Evolutionary conservation across 2,797 vertebrate species (phyloP).

Genomic region (Orientallactaga sibirica): DNA sequence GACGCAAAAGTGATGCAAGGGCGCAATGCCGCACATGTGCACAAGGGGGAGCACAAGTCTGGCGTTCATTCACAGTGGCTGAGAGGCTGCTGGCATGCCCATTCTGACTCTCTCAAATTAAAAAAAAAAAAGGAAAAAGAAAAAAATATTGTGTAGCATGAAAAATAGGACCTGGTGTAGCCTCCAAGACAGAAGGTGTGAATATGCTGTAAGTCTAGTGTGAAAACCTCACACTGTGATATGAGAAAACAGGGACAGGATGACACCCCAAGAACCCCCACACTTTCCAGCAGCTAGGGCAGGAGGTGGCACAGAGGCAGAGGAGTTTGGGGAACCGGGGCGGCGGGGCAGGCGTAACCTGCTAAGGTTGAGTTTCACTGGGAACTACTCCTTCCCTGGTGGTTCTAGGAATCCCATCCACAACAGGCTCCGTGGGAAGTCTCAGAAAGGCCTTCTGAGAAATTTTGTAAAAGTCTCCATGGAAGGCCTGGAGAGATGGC

Average conservation of each 20-base stretch:
- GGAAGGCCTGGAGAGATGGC: no score
- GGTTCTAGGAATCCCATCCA: background rate
- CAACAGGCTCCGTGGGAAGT: background rate
- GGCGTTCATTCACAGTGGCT: no score
- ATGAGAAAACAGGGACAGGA: background rate
- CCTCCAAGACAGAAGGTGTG: background rate
- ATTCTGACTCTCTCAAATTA: background rate
- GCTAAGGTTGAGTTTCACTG: no score
- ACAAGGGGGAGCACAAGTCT: no score
- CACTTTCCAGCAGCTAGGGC: accelerated
- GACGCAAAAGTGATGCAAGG: no score
- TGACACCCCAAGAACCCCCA: background rate
- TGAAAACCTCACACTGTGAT: background rate
- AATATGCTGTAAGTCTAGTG: accelerated
- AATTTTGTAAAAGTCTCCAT: no score
- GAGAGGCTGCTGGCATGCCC: no score
- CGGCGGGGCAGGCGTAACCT: accelerated
- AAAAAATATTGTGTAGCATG: background rate
- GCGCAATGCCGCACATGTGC: no score
- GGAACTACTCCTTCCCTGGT: background rate
- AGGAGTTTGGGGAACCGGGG: background rate
- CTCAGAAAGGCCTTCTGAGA: background rate
- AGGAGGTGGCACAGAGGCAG: background rate
- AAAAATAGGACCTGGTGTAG: background rate
- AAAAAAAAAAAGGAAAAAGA: no score